phyloP scores from a whole-genome alignment of 1,140 invertebrate species.

The Eumeta japonica region DNA sequence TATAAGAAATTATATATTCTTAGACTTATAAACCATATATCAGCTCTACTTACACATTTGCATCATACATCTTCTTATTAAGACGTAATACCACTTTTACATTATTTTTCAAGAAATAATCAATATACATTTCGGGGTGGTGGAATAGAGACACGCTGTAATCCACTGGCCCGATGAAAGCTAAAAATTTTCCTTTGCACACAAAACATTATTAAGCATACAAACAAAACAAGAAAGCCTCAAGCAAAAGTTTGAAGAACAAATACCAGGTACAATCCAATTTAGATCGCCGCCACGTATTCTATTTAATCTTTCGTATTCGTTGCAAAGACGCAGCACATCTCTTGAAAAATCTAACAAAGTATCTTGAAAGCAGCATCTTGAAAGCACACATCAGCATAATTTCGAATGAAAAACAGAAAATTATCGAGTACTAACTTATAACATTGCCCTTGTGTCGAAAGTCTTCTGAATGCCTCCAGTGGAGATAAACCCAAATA shows the following conservation, averaged over 20 bases:
- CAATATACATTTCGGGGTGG: slow-evolving; percentile 93
- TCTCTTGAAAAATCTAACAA: too few relatives aligned
- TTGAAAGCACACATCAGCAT: too few relatives aligned
- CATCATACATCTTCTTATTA: slow-evolving; percentile 95
- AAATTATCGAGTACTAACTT: slow-evolving; percentile 18
- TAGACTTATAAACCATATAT: background rate
- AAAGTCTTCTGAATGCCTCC: slow-evolving; percentile 77
- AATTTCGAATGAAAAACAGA: slow-evolving; percentile 8
- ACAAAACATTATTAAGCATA: slow-evolving; percentile 13
- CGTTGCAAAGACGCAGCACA: too few relatives aligned
- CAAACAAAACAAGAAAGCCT: background rate
- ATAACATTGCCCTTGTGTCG: slow-evolving; percentile 63
- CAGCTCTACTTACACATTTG: slow-evolving; percentile 48
- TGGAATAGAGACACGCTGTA: slow-evolving; percentile 80
- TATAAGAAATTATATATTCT: background rate
- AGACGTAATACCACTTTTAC: slow-evolving; percentile 86
- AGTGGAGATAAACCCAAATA: slow-evolving; percentile 84
- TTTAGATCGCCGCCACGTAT: slow-evolving; percentile 98
- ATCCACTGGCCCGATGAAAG: slow-evolving; percentile 94
- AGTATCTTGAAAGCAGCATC: too few relatives aligned
- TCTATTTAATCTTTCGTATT: slow-evolving; percentile 87
- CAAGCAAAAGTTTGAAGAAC: background rate
- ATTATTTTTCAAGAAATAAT: slow-evolving; percentile 89
- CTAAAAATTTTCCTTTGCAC: slow-evolving; percentile 87
- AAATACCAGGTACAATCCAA: slow-evolving; percentile 89